Percentiles rank a stretch among this genome's conserved stretches.
Conservation (phyloP, 1,140 invertebrate species). For the Cotesia chilonis region DNA sequence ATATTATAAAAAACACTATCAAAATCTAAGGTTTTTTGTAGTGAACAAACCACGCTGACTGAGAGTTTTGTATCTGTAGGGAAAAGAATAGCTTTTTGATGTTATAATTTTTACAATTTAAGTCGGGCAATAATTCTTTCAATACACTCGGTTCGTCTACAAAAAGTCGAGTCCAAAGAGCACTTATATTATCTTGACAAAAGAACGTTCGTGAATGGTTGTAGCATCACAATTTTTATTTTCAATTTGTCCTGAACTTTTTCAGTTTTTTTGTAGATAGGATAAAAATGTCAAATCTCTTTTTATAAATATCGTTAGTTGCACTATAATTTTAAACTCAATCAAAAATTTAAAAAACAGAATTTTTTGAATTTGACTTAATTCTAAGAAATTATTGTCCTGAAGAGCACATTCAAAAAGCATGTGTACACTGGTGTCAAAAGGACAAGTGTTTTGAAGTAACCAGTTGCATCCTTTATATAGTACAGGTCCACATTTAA, state of each 20-base stretch:
- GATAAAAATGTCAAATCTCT: conserved; percentile 8
- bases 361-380: neutral
- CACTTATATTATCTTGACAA: conserved; percentile 3
- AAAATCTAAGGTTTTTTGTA: neutral
- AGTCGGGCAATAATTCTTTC: neutral
- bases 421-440: neutral
- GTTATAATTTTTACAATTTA: conserved; percentile 4
- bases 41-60: neutral
- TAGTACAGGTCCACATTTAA: neutral
- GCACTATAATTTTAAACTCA: neutral
- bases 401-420: conserved; percentile 6
- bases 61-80: neutral
- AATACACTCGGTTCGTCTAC: conserved; percentile 6
- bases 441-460: conserved; percentile 5
- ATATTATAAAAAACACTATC: conserved; percentile 4
- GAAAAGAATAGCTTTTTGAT: neutral
- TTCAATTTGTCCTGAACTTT: neutral
- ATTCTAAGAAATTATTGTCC: neutral
- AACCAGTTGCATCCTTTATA: neutral
- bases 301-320: neutral
- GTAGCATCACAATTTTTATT: neutral
- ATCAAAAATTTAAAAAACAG: conserved; percentile 4
- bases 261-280: neutral
- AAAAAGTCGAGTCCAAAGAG: neutral
- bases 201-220: neutral